Percentiles rank a stretch among this genome's conserved stretches.
These are phyloP conservation scores for Stratiomys singularior DNA, from an alignment of 2,888 invertebrate genomes.

Conservation along the genomic window DNA sequence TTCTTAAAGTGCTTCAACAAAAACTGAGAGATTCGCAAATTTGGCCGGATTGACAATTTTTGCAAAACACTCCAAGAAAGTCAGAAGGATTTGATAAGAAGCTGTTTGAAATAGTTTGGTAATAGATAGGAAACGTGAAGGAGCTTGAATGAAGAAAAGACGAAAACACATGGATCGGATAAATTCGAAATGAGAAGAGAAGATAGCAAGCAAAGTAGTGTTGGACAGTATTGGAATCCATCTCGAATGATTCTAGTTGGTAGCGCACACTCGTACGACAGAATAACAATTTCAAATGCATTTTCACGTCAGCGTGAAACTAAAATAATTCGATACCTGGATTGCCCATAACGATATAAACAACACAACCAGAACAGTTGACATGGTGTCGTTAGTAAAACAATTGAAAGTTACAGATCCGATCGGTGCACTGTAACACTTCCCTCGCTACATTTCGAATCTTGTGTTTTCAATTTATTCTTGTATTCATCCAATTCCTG, in stretches of 20 bases:
- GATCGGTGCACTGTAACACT: constrained; percentile 59
- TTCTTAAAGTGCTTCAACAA: too few species aligned
- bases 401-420: constrained; percentile 25
- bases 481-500: constrained; percentile 91
- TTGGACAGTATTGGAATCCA: not conserved
- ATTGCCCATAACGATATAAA: not conserved
- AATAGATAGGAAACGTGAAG: constrained; percentile 10
- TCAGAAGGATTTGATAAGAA: too few species aligned
- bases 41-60: too few species aligned
- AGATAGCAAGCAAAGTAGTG: not conserved
- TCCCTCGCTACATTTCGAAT: constrained; percentile 85
- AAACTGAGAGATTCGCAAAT: too few species aligned
- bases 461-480: constrained; percentile 86
- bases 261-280: not conserved
- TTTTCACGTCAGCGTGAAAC: too few species aligned
- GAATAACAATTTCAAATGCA: not conserved
- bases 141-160: constrained; percentile 26
- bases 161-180: not conserved
- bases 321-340: too few species aligned
- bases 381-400: not conserved
- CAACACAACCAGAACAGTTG: not conserved
- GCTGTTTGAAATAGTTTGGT: not conserved
- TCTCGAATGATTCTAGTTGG: not conserved
- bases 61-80: too few species aligned
- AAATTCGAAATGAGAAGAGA: constrained; percentile 13